Base-by-base conservation (phyloP, 2,797 vertebrate species). In the Arnoldichthys spilopterus region DNA sequence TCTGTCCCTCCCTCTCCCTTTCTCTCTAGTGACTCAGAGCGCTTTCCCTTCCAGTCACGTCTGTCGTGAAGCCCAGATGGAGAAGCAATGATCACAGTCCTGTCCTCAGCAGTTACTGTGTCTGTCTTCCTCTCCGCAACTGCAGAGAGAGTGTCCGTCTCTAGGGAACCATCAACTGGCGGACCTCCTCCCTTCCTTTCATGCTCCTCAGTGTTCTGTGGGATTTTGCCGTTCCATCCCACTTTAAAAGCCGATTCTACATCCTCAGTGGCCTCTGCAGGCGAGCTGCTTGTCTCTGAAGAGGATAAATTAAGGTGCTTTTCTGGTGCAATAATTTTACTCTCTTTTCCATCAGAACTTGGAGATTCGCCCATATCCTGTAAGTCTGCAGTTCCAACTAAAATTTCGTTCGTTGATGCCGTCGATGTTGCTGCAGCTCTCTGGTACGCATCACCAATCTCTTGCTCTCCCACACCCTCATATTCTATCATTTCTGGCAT, bases 401-500 rank as follows among this genome's bases (percentile, higher is more conserved):
- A 85, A 78, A 84, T 71, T 80, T 88, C 79, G 61, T 83, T 83
- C 80, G 84, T 85, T 84, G 69, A 75, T 68, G 79, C 71, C 62
- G 87, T 82, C 85, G 84, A 84, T 83, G 84, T 85, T 83, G 85
- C 88, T 83, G 83, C 86, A 70, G 63, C 85, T 81, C 85, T 88
- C 84, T 85, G 85, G 78, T 70, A 47, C 72, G 80, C 89, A 89
- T 93, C 88, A 86, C 72, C 40, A 83, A 87, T 87, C 88, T 82
- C 85, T 45, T 88, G 83, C 87, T 91, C 91, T 91, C 85, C 76
- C 87, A 89, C 89, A 90, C 89, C 85, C 82, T 90, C 72, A 72
- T 89, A 88, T 92, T 93, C 87, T 86, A 90, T 91, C 89, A 88
- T 89, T 94, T 91, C 93, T 92, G 89, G 91, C 88, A 90, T 88